Evolutionary conservation across 2,113 vertebrate genomes (phyloP), one percentile per base, ranked within the genome.

Genomic region (Oryzias javanicus): DNA sequence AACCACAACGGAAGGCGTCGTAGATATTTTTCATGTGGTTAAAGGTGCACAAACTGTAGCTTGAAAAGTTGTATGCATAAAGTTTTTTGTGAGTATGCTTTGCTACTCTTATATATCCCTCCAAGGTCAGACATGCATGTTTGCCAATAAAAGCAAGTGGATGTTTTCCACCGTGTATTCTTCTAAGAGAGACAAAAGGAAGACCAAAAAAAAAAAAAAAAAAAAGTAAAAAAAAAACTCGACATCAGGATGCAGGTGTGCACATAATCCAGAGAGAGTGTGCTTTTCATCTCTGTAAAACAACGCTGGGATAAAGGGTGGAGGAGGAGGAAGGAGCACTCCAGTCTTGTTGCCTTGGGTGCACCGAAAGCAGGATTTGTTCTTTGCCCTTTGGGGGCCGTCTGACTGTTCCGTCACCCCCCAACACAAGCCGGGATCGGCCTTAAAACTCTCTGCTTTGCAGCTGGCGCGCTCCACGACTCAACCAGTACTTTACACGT

Each of bases 391-490:
- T 78, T 83, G 76, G 74, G 85, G 72, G 70, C 72, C 72, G 72
- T 73, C 84, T 77, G 80, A 83, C 86, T 86, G 81, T 84, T 86
- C 80, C 60, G 79, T 86, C 80, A 80, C 85, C 81, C 82, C 82
- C 82, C 60, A 61, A 74, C 83, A 81, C 72, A 82, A 77, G 72
- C 70, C 75, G 72, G 67, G 74, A 59, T 81, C 64, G 74, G 79
- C 75, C 74, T 82, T 71, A 79, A 77, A 84, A 74, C 73, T 79
- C 72, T 65, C 79, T 57, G 78, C 2, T 58, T 62, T 79, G 55
- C 47, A 64, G 62, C 63, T 72, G 18, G 76, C 81, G 74, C 59
- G 71, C 75, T 72, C 80, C 72, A 84, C 82, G 74, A 86, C 82
- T 83, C 80, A 86, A 78, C 82, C 50, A 76, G 66, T 79, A 50